phyloP scores from a whole-genome alignment of 2,797 vertebrate species.

The Sebastes itinus region DNA sequence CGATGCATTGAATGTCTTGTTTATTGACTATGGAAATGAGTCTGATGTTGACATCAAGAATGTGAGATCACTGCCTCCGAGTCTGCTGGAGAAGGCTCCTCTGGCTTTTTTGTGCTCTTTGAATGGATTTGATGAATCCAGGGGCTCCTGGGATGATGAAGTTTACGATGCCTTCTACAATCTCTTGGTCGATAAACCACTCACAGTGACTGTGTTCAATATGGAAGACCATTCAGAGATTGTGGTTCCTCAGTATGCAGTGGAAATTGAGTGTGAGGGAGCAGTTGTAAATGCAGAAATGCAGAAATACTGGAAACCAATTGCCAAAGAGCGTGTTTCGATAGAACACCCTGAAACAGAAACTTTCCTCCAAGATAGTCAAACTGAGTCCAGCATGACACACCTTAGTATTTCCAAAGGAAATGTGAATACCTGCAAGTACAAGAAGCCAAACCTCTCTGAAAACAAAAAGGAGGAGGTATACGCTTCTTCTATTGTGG shows the following conservation, averaged over 20 bases:
- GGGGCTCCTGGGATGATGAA: slow-evolving; percentile 81
- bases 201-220: slow-evolving; percentile 79
- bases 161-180: slow-evolving; percentile 83
- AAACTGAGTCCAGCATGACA: not conserved
- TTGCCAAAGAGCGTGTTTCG: not conserved
- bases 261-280: slow-evolving; percentile 80
- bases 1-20: slow-evolving; percentile 68
- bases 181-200: slow-evolving; percentile 77
- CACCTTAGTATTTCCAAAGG: not conserved
- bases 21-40: slow-evolving; percentile 90
- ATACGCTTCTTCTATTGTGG: slow-evolving; percentile 79
- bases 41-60: slow-evolving; percentile 70
- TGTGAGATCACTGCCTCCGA: slow-evolving; percentile 76
- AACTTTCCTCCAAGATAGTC: not conserved
- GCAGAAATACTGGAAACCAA: slow-evolving; percentile 73
- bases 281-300: slow-evolving; percentile 82
- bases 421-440: slow-evolving; percentile 5
- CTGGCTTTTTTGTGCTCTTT: slow-evolving; percentile 89
- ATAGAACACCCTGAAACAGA: not conserved
- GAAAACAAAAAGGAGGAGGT: slow-evolving; percentile 67
- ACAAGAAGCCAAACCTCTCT: slow-evolving; percentile 52
- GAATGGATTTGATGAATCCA: slow-evolving; percentile 78
- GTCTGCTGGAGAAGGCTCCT: slow-evolving; percentile 77
- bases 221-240: slow-evolving; percentile 39
- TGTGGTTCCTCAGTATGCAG: slow-evolving; percentile 76